A percentile compares a stretch with the other conserved stretches of the same genome.
Conservation (phyloP, 2,797 vertebrate species). For the Salarias fasciatus region DNA sequence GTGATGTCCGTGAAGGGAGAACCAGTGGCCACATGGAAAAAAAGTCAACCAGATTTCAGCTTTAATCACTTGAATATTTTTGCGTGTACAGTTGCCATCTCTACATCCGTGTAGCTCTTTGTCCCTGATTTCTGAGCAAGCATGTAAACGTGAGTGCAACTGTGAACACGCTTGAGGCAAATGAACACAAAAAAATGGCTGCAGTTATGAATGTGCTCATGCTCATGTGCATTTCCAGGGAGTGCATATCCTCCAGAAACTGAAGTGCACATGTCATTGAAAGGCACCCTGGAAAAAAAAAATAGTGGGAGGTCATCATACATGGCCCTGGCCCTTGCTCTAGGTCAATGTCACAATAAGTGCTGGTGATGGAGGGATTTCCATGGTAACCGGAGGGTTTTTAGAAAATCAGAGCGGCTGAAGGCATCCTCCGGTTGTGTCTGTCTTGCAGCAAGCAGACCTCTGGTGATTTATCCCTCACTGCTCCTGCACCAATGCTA, state of each 20-base stretch:
- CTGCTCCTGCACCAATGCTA: constrained; percentile 39
- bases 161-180: constrained; percentile 9
- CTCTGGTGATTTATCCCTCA: constrained; percentile 62
- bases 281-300: constrained; percentile 50
- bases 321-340: constrained; percentile 54
- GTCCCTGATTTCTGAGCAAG: constrained; percentile 23
- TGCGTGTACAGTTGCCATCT: too few species aligned
- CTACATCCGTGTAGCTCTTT: constrained; percentile 38
- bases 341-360: constrained; percentile 74
- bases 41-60: too few species aligned
- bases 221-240: background rate
- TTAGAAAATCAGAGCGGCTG: constrained; percentile 49
- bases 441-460: constrained; percentile 49
- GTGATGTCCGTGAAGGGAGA: too few species aligned
- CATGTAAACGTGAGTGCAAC: constrained; percentile 3
- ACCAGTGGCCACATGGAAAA: too few species aligned
- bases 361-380: constrained; percentile 65
- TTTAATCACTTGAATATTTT: too few species aligned
- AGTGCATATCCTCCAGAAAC: constrained; percentile 46
- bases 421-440: constrained; percentile 48
- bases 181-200: constrained; percentile 11
- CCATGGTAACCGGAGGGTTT: constrained; percentile 62
- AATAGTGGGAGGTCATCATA: constrained; percentile 65
- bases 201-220: background rate
- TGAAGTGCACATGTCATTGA: constrained; percentile 29